Base-by-base conservation (phyloP, 2,113 vertebrate species). In the Neoarius graeffei region DNA sequence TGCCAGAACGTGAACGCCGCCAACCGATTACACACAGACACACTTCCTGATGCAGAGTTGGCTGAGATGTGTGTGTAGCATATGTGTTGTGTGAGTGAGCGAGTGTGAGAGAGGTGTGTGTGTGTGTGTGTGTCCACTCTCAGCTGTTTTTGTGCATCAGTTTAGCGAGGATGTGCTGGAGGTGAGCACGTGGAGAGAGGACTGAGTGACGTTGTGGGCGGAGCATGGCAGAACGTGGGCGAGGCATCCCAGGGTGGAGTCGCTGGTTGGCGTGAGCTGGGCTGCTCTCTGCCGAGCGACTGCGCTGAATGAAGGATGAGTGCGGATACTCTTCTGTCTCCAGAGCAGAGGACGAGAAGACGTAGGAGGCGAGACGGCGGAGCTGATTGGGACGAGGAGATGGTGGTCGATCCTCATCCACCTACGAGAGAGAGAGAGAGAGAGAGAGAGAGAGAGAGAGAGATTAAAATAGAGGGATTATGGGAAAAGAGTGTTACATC, bases 251-350 rank as follows among this genome's bases (percentile, higher is more conserved):
- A 88, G 15, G 86, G 85, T 94, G 94, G 91, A 85, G 94, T 94
- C 90, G 93, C 94, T 92, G 92, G 95, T 88, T 91, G 95, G 95
- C 94, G 92, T 98, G 98, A 91, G 98, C 97, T 1, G 98, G 98
- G 93, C 98, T 99, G 96, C 98, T 99, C 96, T 99, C 98, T 19
- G 98, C 98, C 0, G 98, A 99, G 94, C 98, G 97, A 96, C 98
- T 99, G 94, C 98, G 96, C 96, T 99, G 98, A 95, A 99, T 97
- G 96, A 99, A 98, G 95, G 97, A 96, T 81, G 96, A 92, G 87
- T 98, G 97, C 83, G 98, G 98, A 91, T 99, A 98, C 92, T 98
- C 97, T 95, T 99, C 98, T 56, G 98, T 99, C 96, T 99, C 98
- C 96, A 99, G 94, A 84, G 98, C 98, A 94, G 98, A 98, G 94